These are phyloP conservation scores for Baccha elongata DNA, from an alignment of 2,888 invertebrate genomes.

Conservation along the genomic window DNA sequence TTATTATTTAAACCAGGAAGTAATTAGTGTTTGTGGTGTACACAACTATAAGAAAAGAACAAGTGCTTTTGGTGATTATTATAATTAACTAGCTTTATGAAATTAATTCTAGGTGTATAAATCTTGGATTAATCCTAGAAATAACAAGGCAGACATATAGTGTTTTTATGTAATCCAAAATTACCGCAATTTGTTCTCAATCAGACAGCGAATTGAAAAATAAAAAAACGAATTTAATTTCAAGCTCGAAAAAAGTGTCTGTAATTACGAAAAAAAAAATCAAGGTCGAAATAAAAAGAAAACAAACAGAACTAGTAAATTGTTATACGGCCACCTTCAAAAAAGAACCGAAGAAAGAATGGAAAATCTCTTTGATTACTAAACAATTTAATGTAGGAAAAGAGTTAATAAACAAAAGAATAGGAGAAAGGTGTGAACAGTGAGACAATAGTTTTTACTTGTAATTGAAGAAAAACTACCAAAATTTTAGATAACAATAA, in stretches of 20 bases:
- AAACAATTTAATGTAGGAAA: too few species aligned
- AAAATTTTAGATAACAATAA: too few species aligned
- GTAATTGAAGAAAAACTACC: too few species aligned
- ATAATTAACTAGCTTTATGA: neutral
- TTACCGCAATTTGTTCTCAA: constrained; percentile 41
- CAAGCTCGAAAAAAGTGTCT: neutral
- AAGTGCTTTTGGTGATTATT: constrained; percentile 7
- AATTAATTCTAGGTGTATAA: neutral
- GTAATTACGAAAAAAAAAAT: neutral
- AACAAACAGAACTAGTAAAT: too few species aligned
- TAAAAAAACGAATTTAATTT: neutral
- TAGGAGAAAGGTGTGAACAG: too few species aligned
- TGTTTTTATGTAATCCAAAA: constrained; percentile 7
- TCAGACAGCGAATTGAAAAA: constrained; percentile 1
- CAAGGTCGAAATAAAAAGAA: constrained; percentile 16
- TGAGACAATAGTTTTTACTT: too few species aligned
- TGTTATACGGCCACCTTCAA: too few species aligned
- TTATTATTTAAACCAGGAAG: constrained; percentile 65
- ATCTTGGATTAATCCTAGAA: too few species aligned
- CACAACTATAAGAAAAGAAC: constrained; percentile 12
- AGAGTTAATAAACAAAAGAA: too few species aligned
- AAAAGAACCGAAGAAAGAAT: too few species aligned
- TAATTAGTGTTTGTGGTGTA: constrained; percentile 61
- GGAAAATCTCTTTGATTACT: too few species aligned
- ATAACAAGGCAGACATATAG: constrained; percentile 6